Base-by-base conservation (phyloP, 64 coral and sea anemone genomes). In the Acropora yongei region DNA sequence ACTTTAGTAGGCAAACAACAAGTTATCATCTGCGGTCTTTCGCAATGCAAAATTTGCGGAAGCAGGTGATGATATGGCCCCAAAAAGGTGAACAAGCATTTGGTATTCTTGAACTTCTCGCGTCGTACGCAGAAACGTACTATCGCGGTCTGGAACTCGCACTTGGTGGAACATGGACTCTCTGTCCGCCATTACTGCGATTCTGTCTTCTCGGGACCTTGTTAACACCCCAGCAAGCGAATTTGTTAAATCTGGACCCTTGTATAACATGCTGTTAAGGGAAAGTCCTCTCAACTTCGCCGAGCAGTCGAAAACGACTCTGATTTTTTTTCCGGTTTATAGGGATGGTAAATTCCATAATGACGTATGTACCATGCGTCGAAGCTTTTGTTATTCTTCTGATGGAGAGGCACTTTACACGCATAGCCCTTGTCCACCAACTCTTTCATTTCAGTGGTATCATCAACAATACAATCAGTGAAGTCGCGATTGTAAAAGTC, bases 211-310 rank as follows among this genome's bases (percentile, higher is more conserved):
- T 10, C 83, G 44, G 61, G 73, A 86, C 48, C 83, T 69, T 2
- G 48, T 86, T 8, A 86, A 17, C 3, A 86, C 68, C 17, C 83
- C 83, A 69, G 51, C 18, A 13, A 86, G 47, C 10, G 43, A 49
- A 48, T 86, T 55, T 4, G 67, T 86, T 74, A 86, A 78, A n/a
- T 86, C 83, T 8, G 83, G 67, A 17, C 83, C 83, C 49, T 74
- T 68, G 2, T 72, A 41, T 1, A 73, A 17, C 16, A 50, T 19
- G 48, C 47, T 19, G n/a, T 86, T 74, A 30, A 74, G 67, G 8
- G 83, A 86, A 12, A 16, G 20, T 43, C 67, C 83, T 2, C 30
- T 42, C 17, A 72, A 86, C 61, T 86, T 48, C 13, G 66, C 83
- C 4, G 83, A 72, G 10, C 78, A 80, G 16, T 80, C 78, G 3